These are phyloP conservation scores for Hanleya hanleyi DNA, from an alignment of 2,888 invertebrate species.

Conservation along the genomic window DNA sequence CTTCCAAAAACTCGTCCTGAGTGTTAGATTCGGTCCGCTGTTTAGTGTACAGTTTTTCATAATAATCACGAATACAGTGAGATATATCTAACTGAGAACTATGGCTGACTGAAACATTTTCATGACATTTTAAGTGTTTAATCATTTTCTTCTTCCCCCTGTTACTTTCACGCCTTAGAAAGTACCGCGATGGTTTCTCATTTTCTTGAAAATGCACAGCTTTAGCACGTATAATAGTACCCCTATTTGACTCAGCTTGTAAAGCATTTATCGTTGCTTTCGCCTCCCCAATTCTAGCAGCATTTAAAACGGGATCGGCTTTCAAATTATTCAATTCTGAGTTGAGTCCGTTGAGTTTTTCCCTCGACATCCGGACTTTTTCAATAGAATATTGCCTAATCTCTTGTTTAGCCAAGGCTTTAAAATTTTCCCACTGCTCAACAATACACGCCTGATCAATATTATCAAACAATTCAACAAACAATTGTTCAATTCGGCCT, in stretches of 20 bases:
- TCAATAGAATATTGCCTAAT: neutral
- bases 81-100: neutral
- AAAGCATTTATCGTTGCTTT: neutral
- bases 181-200: neutral
- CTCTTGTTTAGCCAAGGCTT: neutral
- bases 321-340: neutral
- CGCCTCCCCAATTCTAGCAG: neutral
- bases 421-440: neutral
- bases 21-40: neutral
- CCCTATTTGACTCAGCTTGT: neutral
- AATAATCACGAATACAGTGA: neutral
- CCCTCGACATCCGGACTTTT: neutral
- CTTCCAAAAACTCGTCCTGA: neutral
- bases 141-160: conserved; percentile 1
- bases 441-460: too few relatives aligned
- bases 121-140: neutral
- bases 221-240: neutral
- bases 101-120: neutral
- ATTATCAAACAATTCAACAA: neutral
- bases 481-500: neutral
- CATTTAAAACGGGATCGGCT: neutral
- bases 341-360: neutral
- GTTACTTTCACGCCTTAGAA: neutral
- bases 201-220: neutral
- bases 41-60: neutral